Conservation (phyloP, 2,797 vertebrate species). For the Syngnathus rostellatus region DNA sequence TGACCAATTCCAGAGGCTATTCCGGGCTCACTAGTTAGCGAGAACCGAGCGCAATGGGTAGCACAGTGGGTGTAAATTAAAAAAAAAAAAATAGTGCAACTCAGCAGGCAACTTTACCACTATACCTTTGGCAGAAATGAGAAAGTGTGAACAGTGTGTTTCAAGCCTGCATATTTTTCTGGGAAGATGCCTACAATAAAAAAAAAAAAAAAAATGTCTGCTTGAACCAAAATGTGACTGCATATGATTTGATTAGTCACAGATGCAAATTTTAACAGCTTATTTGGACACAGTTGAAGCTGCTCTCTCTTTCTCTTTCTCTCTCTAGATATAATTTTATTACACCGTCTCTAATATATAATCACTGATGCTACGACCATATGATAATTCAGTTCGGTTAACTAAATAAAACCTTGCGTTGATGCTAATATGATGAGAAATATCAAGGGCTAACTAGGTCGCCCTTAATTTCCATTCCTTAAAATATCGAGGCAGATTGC, state of each 20-base stretch:
- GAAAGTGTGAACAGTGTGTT: neutral
- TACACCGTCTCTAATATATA: neutral
- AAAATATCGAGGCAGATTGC: neutral
- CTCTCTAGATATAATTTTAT: neutral
- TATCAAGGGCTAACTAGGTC: slow-evolving; percentile 1
- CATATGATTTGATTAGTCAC: slow-evolving; percentile 8
- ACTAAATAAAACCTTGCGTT: neutral
- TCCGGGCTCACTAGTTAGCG: neutral
- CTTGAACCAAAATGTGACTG: slow-evolving; percentile 8
- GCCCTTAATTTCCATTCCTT: neutral
- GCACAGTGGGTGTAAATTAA: neutral
- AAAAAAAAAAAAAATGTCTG: neutral
- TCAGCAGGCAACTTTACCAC: neutral
- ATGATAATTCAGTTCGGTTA: neutral
- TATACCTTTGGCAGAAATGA: neutral
- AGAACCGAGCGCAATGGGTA: neutral
- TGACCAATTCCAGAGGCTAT: too few species aligned
- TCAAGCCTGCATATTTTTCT: neutral
- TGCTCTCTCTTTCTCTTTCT: neutral
- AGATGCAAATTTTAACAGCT: slow-evolving; percentile 21
- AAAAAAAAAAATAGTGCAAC: neutral
- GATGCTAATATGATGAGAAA: neutral
- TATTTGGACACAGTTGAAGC: slow-evolving; percentile 9
- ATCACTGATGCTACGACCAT: neutral
- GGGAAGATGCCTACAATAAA: neutral